phyloP scores from a whole-genome alignment of 2,797 vertebrate genomes.

The Champsocephalus esox region DNA sequence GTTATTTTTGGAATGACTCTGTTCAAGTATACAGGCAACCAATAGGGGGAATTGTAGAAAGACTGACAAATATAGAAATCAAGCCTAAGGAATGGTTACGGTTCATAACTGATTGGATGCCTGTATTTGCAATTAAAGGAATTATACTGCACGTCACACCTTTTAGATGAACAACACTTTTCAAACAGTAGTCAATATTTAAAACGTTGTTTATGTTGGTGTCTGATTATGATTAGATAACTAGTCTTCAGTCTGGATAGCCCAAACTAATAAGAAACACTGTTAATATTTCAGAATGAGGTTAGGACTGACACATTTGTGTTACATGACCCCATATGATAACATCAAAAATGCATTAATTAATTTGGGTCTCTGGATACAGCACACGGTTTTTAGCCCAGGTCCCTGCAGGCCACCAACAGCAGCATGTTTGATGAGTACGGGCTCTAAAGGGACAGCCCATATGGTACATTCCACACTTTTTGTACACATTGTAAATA shows the following conservation, averaged over 20 bases:
- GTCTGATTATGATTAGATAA: conserved; percentile 4
- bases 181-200: too few relatives aligned
- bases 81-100: too few relatives aligned
- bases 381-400: conserved; percentile 13
- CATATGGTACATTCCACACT: not conserved
- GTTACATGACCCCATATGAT: not conserved
- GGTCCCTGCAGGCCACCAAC: conserved; percentile 13
- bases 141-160: too few relatives aligned
- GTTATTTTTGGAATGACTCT: too few relatives aligned
- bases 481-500: not conserved
- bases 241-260: not conserved
- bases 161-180: too few relatives aligned
- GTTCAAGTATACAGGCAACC: too few relatives aligned
- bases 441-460: not conserved
- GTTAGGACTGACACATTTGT: conserved; percentile 9
- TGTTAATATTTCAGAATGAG: conserved; percentile 11
- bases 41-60: too few relatives aligned
- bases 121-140: too few relatives aligned
- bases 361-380: conserved; percentile 10
- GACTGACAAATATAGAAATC: too few relatives aligned
- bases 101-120: too few relatives aligned
- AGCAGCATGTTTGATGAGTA: not conserved
- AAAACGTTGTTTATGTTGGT: not conserved
- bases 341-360: conserved; percentile 12
- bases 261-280: conserved; percentile 7